phyloP scores from a whole-genome alignment of 37 sponge, comb jelly and placozoan species.

The Tethya wilhelma region DNA sequence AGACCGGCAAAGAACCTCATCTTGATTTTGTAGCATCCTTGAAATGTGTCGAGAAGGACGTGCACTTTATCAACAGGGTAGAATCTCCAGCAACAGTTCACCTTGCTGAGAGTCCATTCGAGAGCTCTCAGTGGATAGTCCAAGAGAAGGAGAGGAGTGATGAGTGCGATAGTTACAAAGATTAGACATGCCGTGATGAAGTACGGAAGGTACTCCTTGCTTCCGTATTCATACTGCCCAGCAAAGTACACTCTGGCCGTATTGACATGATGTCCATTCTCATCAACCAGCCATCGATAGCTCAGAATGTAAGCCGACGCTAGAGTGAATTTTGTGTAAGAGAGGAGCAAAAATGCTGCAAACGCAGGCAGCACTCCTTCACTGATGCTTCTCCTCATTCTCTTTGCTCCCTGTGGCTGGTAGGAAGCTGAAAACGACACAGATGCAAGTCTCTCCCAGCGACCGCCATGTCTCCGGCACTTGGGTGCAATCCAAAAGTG shows the following conservation, averaged over 20 bases:
- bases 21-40: conserved; percentile 58
- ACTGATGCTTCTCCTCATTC: neutral
- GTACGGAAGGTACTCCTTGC: neutral
- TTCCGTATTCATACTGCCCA: neutral
- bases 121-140: conserved; percentile 36
- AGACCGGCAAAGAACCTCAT: conserved; percentile 54
- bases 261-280: neutral
- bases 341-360: conserved; percentile 47
- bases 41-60: conserved; percentile 49
- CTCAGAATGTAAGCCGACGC: conserved; percentile 9
- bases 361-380: conserved; percentile 27
- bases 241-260: conserved; percentile 8
- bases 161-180: neutral
- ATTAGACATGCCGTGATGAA: neutral
- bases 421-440: neutral
- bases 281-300: neutral
- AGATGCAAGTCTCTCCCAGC: neutral
- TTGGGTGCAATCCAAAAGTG: neutral
- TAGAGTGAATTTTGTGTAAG: conserved; percentile 37
- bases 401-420: neutral
- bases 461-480: neutral
- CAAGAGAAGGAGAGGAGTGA: conserved; percentile 35
- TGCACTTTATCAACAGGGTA: conserved; percentile 32
- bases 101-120: conserved; percentile 8
- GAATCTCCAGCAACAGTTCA: neutral